Conservation (phyloP, 2,113 vertebrate species). For the Gallinago jamesoni region DNA sequence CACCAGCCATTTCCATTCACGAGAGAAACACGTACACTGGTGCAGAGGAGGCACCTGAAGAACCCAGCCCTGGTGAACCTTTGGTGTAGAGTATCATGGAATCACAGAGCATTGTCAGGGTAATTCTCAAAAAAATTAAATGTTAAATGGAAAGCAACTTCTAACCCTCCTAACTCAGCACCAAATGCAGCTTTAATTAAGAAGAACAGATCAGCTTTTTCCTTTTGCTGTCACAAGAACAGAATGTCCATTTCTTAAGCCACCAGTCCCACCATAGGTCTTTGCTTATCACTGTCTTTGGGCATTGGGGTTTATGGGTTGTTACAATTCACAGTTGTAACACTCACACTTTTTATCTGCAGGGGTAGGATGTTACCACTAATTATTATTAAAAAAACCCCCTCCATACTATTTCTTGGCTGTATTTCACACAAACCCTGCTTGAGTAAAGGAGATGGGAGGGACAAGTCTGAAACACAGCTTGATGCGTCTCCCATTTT, state of each 20-base stretch:
- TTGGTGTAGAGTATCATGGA: not conserved
- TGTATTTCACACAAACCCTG: not conserved
- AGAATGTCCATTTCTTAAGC: not conserved
- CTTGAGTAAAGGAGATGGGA: not conserved
- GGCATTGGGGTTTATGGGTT: not conserved
- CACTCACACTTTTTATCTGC: not conserved
- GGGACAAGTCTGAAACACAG: not conserved
- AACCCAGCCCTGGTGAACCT: not conserved
- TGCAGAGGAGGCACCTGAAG: not conserved
- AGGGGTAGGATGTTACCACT: not conserved
- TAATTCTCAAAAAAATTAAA: not conserved
- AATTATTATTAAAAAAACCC: too few relatives aligned
- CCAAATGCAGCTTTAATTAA: not conserved
- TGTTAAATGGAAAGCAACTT: not conserved
- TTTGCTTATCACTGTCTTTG: not conserved
- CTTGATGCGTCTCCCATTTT: not conserved
- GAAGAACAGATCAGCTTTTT: not conserved
- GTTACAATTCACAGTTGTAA: not conserved
- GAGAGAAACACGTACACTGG: not conserved
- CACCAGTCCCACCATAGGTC: not conserved
- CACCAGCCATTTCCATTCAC: conserved; percentile 18
- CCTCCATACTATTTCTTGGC: not conserved
- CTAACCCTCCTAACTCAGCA: not conserved
- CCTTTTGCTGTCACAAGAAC: not conserved
- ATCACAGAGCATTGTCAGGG: not conserved